Percentiles rank a stretch among this genome's conserved stretches.
Evolutionary conservation across 2,113 vertebrate genomes (phyloP).

Genomic region (Chaetodon trifascialis): DNA sequence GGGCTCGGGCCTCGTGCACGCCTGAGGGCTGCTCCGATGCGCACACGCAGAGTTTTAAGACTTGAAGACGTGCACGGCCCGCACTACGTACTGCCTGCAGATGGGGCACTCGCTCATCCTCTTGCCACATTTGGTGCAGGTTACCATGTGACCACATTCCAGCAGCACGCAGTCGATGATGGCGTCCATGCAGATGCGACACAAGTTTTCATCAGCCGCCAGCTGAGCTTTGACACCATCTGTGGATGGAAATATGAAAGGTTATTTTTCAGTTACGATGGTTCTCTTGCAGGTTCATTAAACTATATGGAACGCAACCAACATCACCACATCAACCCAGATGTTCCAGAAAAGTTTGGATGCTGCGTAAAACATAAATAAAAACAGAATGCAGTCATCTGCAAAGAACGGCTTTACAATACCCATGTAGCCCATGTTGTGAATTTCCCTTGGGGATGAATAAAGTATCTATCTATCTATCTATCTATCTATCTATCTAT

Average conservation of each 20-base stretch:
- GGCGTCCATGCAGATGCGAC: conserved; percentile 98
- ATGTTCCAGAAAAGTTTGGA: too few species aligned
- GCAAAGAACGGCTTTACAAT: too few species aligned
- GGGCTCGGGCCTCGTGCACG: conserved; percentile 25
- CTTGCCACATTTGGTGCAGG: conserved; percentile 98
- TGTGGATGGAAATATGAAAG: conserved; percentile 67
- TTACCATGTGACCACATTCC: conserved; percentile 99
- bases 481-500: too few species aligned
- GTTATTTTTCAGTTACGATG: conserved; percentile 4
- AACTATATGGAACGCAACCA: neutral
- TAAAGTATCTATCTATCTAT: too few species aligned
- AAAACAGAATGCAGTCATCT: too few species aligned
- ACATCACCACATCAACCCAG: neutral
- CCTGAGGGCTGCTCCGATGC: conserved; percentile 22
- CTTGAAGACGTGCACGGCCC: conserved; percentile 98
- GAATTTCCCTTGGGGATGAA: too few species aligned
- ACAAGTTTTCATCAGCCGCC: conserved; percentile 91
- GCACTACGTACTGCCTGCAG: conserved; percentile 97
- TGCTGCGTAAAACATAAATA: too few species aligned
- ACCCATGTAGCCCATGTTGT: too few species aligned
- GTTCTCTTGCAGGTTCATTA: conserved; percentile 14
- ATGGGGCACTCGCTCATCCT: conserved; percentile 99
- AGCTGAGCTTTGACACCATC: conserved; percentile 90
- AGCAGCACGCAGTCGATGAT: conserved; percentile 97
- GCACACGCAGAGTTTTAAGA: conserved; percentile 81